Base-by-base conservation (phyloP, 2,888 invertebrate species). In the Andrena marginata region DNA sequence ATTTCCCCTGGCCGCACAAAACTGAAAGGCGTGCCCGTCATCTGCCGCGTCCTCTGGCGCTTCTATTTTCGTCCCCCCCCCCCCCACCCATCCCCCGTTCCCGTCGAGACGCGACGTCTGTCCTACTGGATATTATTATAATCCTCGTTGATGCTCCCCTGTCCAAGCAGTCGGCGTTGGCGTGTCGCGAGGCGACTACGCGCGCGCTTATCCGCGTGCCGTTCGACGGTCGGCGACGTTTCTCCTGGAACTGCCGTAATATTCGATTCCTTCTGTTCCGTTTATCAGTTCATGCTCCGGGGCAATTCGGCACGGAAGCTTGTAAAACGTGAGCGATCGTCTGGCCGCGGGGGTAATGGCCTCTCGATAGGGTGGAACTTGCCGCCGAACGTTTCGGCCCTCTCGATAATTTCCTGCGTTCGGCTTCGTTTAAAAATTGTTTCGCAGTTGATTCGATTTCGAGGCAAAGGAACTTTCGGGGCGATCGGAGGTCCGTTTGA, bases 1-100 rank as follows among this genome's bases (percentile, higher is more conserved):
- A 92, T 92, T 92, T 92, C 92, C 93, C 91, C 91, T 91, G 84
- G 86, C 88, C 89, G 88, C 87, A 87, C 88, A 90, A 92, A 91
- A 92, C 92, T 91, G 91, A 91, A 92, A 92, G 92, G 88, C 88
- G 88, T 89, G 80, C 79, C 84, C 85, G 79, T 89, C 89, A 80
- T 85, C 89, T 65, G 80, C 77, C 85, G 76, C 74, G 71, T 81
- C 84, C 86, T 77, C 84, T 63, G 60, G 23, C 49, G 65, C 64
- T 80, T 71, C 76, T 69, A 69, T 79, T 26, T 62, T 78, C 72
- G 64, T 60, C 35, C 69, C 75, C 76, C 51, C 29, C 71, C 26
- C 29, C 71, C 26, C 29, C 35, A 67, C 75, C 76, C 51, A 23
- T 69, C 26, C 29, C 71, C 26, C 29, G 23, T 49, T 65, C 59